These are phyloP conservation scores for Aspidoscelis tigris DNA, from an alignment of 2,113 vertebrate species.

Conservation along the genomic window DNA sequence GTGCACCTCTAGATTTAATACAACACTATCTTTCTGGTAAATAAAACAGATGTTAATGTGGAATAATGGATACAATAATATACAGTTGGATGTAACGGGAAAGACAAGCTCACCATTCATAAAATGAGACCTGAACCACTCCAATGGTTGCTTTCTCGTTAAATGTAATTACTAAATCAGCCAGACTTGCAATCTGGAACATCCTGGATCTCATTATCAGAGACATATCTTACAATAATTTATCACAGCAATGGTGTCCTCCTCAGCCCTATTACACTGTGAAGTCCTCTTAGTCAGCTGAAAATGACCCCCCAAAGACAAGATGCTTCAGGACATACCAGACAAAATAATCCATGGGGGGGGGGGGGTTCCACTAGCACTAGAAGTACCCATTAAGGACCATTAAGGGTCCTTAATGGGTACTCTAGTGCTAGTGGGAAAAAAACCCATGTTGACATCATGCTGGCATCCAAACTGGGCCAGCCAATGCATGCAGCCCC, in stretches of 20 bases:
- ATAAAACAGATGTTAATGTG: constrained; percentile 12
- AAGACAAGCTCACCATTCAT: neutral
- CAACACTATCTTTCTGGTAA: constrained; percentile 26
- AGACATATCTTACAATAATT: constrained; percentile 9
- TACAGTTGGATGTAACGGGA: neutral
- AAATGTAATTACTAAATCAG: neutral
- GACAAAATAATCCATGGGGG: too few relatives aligned
- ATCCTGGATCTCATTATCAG: neutral
- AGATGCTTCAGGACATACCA: too few relatives aligned
- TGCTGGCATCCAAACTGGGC: too few relatives aligned
- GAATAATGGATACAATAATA: constrained; percentile 16
- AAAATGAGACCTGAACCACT: neutral
- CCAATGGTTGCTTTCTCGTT: neutral
- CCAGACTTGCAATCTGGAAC: constrained; percentile 9
- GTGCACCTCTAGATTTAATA: constrained; percentile 16
- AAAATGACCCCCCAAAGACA: neutral
- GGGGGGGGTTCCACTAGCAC: too few relatives aligned
- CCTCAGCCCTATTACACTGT: constrained; percentile 29
- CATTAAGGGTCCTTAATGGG: too few relatives aligned
- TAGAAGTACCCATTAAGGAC: too few relatives aligned
- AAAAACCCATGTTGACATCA: too few relatives aligned
- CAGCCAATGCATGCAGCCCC: too few relatives aligned
- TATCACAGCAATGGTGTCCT: constrained; percentile 23
- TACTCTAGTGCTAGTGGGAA: too few relatives aligned
- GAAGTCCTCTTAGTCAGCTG: constrained; percentile 34